Evolutionary conservation across 2,797 vertebrate species (phyloP).

Genomic region (Poeciliopsis gracilis): DNA sequence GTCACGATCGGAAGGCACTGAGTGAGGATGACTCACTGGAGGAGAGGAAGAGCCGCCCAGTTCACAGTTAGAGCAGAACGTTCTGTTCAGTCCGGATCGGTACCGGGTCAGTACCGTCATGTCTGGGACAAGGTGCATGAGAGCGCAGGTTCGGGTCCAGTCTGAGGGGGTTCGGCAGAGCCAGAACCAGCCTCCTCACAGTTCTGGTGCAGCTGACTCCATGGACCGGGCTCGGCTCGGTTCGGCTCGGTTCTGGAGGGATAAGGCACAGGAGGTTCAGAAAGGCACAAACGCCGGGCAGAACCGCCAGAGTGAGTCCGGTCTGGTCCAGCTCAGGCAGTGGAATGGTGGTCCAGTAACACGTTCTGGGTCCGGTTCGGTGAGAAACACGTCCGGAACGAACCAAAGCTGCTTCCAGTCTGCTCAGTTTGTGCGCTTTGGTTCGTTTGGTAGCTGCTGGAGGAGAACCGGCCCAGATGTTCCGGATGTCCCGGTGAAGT

Average conservation of each 20-base stretch:
- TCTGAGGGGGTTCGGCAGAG: conserved; percentile 22
- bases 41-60: conserved; percentile 54
- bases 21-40: conserved; percentile 41
- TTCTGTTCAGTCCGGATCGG: conserved; percentile 48
- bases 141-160: conserved; percentile 64
- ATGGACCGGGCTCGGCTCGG: too few relatives aligned
- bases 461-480: conserved; percentile 6
- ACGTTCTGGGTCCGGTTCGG: conserved; percentile 2
- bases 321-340: background rate
- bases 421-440: background rate
- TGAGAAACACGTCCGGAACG: conserved; percentile 1
- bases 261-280: conserved; percentile 59
- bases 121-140: conserved; percentile 39
- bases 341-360: background rate
- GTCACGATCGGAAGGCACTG: conserved; percentile 74
- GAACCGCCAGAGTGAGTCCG: background rate
- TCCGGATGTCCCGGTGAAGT: background rate
- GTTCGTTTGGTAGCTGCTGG: background rate
- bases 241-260: conserved; percentile 19
- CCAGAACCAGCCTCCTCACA: background rate
- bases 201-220: background rate
- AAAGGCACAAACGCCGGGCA: conserved; percentile 69
- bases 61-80: conserved; percentile 70
- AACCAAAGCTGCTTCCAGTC: background rate
- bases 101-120: conserved; percentile 53